Evolutionary conservation across 2,797 vertebrate species (phyloP).

Genomic region (Sebastes taczanowskii): DNA sequence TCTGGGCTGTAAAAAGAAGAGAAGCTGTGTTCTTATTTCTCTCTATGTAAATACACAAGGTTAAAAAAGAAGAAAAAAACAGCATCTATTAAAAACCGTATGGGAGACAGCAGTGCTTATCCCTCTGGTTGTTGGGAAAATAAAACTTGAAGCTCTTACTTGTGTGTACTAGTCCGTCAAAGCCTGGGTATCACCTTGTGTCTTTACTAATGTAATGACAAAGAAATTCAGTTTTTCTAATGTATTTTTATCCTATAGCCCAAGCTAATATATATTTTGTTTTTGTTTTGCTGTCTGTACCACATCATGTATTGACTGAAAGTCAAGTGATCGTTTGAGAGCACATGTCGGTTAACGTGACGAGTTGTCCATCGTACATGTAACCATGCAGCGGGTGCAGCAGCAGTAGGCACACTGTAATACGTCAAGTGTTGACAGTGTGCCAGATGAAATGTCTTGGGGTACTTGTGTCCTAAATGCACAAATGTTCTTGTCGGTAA

Average conservation of each 20-base stretch:
- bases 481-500: neutral
- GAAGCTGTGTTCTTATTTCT: neutral
- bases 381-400: neutral
- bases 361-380: neutral
- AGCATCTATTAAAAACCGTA: neutral
- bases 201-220: constrained; percentile 47
- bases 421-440: neutral
- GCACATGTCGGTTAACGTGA: constrained; percentile 7
- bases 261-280: constrained; percentile 43
- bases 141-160: constrained; percentile 55
- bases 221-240: constrained; percentile 49
- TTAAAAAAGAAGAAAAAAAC: neutral
- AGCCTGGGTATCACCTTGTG: constrained; percentile 48
- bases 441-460: neutral
- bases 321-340: neutral
- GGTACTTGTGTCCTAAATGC: neutral
- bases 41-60: neutral
- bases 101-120: neutral
- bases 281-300: constrained; percentile 32
- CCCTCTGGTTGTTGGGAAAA: constrained; percentile 19
- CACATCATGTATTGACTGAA: constrained; percentile 18
- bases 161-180: constrained; percentile 32
- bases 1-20: constrained; percentile 3
- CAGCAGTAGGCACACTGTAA: neutral
- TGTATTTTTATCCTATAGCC: constrained; percentile 54